phyloP scores from a whole-genome alignment of 2,797 vertebrate genomes.

The Distichodus sexfasciatus region DNA sequence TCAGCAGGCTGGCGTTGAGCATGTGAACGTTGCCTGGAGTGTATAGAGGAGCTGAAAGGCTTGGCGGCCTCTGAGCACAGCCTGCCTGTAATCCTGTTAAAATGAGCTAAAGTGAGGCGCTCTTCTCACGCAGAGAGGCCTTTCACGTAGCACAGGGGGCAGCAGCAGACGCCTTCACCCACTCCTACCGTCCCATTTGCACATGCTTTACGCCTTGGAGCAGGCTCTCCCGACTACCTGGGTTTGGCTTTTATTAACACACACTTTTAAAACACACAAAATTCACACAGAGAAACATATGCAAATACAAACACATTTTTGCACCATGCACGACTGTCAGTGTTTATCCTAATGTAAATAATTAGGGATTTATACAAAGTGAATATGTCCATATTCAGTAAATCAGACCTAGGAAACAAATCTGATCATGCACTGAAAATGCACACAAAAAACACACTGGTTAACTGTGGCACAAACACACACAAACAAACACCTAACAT shows the following conservation, averaged over 20 bases:
- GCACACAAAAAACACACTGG: no score
- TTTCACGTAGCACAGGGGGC: conserved; percentile 37
- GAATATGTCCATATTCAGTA: no score
- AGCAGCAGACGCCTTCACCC: conserved; percentile 35
- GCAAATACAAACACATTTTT: no score
- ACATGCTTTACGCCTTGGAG: conserved; percentile 9
- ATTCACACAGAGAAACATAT: no score
- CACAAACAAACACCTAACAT: conserved; percentile 53
- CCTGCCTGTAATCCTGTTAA: conserved; percentile 57
- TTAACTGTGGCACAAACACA: no score
- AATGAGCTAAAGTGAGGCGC: conserved; percentile 49
- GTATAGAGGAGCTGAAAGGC: conserved; percentile 39
- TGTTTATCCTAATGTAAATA: no score
- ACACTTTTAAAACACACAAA: conserved; percentile 3
- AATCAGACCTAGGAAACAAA: no score
- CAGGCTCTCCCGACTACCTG: conserved; percentile 15
- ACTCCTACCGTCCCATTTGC: conserved; percentile 40
- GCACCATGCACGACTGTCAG: no score
- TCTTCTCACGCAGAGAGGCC: conserved; percentile 45
- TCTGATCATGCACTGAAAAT: no score
- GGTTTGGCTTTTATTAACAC: background rate
- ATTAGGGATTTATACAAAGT: no score
- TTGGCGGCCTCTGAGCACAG: conserved; percentile 44
- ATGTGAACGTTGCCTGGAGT: conserved; percentile 44
- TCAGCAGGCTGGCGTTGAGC: conserved; percentile 31